Conservation (phyloP, 2,888 invertebrate genomes). For the Rhingia campestris region DNA sequence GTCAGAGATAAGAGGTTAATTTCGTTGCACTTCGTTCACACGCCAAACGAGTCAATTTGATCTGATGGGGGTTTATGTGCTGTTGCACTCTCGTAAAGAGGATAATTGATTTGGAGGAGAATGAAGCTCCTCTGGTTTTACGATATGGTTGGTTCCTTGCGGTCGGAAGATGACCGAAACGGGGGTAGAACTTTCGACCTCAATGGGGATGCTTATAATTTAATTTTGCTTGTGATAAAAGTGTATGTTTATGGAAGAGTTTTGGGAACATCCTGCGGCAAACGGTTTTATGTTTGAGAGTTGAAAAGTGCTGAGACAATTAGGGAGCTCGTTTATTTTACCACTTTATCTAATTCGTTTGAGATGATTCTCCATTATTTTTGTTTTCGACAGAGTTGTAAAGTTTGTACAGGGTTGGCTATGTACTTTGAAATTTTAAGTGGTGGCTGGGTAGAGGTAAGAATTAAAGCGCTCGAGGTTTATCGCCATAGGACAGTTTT, state of each 20-base stretch:
- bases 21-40: conserved; percentile 65
- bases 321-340: neutral
- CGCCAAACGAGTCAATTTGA: conserved; percentile 61
- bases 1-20: conserved; percentile 69
- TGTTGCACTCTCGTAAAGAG: conserved; percentile 56
- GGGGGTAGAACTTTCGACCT: neutral
- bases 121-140: neutral
- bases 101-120: conserved; percentile 58
- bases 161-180: neutral
- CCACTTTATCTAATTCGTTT: neutral
- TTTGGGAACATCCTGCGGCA: neutral
- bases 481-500: no score
- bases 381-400: no score
- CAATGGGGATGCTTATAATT: conserved; percentile 3
- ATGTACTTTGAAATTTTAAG: no score
- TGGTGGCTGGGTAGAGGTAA: no score
- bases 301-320: neutral
- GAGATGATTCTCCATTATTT: no score
- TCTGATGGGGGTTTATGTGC: conserved; percentile 57
- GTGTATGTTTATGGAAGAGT: neutral
- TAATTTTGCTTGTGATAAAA: conserved; percentile 16
- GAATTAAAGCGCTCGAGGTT: no score
- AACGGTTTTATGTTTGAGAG: neutral
- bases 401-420: no score
- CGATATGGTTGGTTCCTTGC: neutral